phyloP scores from a whole-genome alignment of 2,888 invertebrate species.

The Thera britannica region DNA sequence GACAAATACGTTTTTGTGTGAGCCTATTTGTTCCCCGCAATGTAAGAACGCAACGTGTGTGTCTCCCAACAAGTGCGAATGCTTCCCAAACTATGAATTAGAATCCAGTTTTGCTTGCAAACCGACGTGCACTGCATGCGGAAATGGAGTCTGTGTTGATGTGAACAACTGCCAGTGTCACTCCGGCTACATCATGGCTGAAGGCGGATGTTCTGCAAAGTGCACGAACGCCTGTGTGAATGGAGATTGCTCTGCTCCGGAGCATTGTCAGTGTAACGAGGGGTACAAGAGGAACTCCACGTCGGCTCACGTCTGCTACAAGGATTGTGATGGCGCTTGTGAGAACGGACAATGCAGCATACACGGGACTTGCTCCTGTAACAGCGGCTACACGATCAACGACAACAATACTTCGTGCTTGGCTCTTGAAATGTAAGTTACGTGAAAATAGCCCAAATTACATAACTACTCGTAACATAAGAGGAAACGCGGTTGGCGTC shows the following conservation, averaged over 20 bases:
- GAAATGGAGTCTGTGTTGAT: conserved; percentile 17
- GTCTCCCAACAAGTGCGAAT: conserved; percentile 24
- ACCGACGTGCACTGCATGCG: conserved; percentile 15
- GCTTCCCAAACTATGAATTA: conserved; percentile 23
- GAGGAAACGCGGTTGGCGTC: too few species aligned
- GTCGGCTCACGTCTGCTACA: conserved; percentile 48
- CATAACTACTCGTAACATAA: too few species aligned
- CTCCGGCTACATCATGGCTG: conserved; percentile 20
- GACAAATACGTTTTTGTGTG: conserved; percentile 18
- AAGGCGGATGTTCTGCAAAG: conserved; percentile 20
- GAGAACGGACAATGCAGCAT: conserved; percentile 52
- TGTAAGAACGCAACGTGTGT: conserved; percentile 33
- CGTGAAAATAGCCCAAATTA: too few species aligned
- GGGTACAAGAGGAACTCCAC: conserved; percentile 38
- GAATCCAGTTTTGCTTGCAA: conserved; percentile 10
- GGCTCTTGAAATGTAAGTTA: conserved; percentile 53
- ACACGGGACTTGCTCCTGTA: conserved; percentile 55
- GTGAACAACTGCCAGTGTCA: conserved; percentile 19
- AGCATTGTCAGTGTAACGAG: conserved; percentile 29
- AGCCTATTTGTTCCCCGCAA: conserved; percentile 24
- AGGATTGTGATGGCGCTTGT: conserved; percentile 54
- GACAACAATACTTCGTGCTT: conserved; percentile 50
- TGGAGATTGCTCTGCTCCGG: conserved; percentile 29
- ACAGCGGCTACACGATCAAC: conserved; percentile 44
- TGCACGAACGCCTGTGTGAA: conserved; percentile 23